Evolutionary conservation across 1,140 invertebrate genomes (phyloP).

Genomic region (Druon quercuslanigerum): DNA sequence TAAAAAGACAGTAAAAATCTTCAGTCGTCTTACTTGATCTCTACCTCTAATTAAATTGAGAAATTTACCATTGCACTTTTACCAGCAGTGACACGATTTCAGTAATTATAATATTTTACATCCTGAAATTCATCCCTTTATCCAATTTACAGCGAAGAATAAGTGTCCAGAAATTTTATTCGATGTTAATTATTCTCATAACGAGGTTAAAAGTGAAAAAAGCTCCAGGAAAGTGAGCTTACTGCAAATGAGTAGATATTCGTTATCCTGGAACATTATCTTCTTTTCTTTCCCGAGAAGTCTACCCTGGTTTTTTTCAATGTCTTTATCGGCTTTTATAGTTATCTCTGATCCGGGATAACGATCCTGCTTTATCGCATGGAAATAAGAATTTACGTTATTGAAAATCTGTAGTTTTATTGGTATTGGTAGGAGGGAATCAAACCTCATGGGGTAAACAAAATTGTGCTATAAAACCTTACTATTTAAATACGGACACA

Average conservation of each 20-base stretch:
- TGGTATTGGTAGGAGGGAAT: slow-evolving; percentile 5
- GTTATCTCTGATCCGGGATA: neutral
- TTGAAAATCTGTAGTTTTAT: slow-evolving; percentile 6
- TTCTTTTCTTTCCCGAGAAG: neutral
- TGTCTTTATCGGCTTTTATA: neutral
- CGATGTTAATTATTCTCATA: slow-evolving; percentile 7
- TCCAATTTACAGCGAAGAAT: slow-evolving; percentile 1
- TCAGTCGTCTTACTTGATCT: too few species aligned
- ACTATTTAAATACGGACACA: neutral
- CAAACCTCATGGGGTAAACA: neutral
- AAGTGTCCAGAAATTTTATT: neutral
- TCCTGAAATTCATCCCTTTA: neutral
- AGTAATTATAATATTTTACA: slow-evolving; percentile 17
- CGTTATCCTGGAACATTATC: neutral
- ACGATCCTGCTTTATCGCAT: neutral
- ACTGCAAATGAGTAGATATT: neutral
- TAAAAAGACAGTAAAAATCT: too few species aligned
- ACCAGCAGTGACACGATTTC: neutral
- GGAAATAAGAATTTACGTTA: neutral
- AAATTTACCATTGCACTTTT: too few species aligned
- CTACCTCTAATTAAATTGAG: too few species aligned
- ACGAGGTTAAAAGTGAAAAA: slow-evolving; percentile 1
- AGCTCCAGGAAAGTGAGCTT: slow-evolving; percentile 1
- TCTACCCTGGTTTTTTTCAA: neutral
- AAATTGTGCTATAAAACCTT: neutral